Percentiles rank a stretch among this genome's conserved stretches.
phyloP scores from a whole-genome alignment of 2,113 vertebrate genomes.

The Lepisosteus osseus region DNA sequence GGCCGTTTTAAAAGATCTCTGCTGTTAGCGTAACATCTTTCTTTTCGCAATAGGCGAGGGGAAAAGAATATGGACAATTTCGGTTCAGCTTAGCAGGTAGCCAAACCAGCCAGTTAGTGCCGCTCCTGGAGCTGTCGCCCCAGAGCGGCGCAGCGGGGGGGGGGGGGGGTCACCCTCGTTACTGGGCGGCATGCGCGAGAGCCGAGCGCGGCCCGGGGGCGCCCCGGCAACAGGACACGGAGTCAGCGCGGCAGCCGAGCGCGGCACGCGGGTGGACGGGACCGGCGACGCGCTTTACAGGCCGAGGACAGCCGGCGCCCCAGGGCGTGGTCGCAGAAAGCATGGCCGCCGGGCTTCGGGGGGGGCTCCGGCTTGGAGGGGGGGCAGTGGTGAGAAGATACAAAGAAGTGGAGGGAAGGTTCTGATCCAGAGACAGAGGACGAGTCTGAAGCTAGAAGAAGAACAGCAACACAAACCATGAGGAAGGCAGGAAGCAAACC shows the following conservation, averaged over 20 bases:
- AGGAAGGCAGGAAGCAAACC: slow-evolving; percentile 33
- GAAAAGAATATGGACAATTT: not conserved
- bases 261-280: not conserved
- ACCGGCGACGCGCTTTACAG: slow-evolving; percentile 67
- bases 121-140: too few relatives aligned
- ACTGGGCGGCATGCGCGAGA: too few relatives aligned
- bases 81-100: not conserved
- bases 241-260: not conserved
- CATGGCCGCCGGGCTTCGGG: slow-evolving; percentile 70
- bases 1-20: too few relatives aligned
- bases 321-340: slow-evolving; percentile 75
- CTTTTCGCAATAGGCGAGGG: not conserved
- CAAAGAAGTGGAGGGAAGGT: slow-evolving; percentile 75
- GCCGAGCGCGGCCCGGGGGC: slow-evolving; percentile 5
- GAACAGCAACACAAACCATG: slow-evolving; percentile 45
- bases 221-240: slow-evolving; percentile 13
- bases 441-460: slow-evolving; percentile 83
- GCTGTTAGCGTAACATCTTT: too few relatives aligned
- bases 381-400: slow-evolving; percentile 73
- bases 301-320: slow-evolving; percentile 63
- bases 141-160: too few relatives aligned
- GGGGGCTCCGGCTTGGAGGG: slow-evolving; percentile 71
- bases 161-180: too few relatives aligned
- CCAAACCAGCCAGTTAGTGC: too few relatives aligned
- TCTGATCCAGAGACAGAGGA: slow-evolving; percentile 85